These are phyloP conservation scores for Vespertilio murinus DNA, from an alignment of 2,797 vertebrate species.

Conservation along the genomic window DNA sequence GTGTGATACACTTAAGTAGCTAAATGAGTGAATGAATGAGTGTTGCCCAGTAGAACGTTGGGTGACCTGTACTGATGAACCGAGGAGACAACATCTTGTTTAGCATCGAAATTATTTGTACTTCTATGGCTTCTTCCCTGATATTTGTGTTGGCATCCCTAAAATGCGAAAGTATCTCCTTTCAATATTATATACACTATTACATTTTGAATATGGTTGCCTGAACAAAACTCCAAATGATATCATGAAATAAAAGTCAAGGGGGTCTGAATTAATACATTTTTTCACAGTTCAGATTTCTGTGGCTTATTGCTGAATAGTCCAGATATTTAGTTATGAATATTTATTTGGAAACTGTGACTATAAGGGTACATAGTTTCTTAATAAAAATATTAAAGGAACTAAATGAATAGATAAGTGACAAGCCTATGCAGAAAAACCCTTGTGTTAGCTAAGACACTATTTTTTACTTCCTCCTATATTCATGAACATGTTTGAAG, in stretches of 20 bases:
- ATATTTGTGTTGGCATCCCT: background rate
- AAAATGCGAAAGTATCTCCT: background rate
- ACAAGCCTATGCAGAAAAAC: background rate
- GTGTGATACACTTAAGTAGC: background rate
- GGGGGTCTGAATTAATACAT: background rate
- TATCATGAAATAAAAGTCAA: background rate
- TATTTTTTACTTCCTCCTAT: background rate
- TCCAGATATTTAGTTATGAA: background rate
- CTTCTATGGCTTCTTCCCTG: background rate
- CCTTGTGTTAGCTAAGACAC: background rate
- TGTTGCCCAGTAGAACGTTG: background rate
- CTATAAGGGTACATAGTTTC: background rate
- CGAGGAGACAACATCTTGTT: background rate
- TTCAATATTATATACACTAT: background rate
- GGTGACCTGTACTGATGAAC: background rate
- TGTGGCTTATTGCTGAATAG: background rate
- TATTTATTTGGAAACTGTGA: background rate
- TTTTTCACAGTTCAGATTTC: conserved; percentile 1
- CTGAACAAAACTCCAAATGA: background rate
- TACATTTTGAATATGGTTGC: background rate
- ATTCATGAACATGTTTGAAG: background rate
- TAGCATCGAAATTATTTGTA: too few species aligned
- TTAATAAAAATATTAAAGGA: background rate
- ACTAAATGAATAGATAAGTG: background rate
- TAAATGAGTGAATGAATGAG: background rate